Conservation (phyloP, 1,140 invertebrate species). For the Helicoverpa armigera region DNA sequence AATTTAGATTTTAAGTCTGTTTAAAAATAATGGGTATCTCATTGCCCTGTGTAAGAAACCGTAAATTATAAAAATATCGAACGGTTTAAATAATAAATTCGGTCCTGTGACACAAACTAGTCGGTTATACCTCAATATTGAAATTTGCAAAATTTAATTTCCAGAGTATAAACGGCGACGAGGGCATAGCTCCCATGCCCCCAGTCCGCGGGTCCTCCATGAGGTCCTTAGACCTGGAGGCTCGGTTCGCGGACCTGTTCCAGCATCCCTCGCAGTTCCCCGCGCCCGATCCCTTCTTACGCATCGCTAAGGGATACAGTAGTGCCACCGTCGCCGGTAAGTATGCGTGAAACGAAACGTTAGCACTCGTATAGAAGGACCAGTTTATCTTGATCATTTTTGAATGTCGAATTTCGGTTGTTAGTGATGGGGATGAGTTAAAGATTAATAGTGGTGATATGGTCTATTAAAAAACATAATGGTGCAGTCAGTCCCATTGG, state of each 20-base stretch:
- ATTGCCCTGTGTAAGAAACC: no score
- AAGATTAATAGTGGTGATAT: background rate
- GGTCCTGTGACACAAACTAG: no score
- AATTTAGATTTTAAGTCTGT: no score
- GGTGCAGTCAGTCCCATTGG: conserved; percentile 6
- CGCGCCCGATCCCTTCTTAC: conserved; percentile 79
- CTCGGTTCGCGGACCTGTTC: conserved; percentile 80
- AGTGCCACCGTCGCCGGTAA: conserved; percentile 80
- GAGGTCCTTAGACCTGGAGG: conserved; percentile 76
- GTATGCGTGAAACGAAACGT: conserved; percentile 61
- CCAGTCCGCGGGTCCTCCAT: conserved; percentile 82
- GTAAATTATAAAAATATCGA: no score
- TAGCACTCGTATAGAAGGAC: background rate
- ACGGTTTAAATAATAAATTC: no score
- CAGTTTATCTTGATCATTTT: no score
- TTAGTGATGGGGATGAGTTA: background rate
- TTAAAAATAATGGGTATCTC: no score
- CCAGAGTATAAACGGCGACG: conserved; percentile 56
- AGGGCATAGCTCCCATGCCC: conserved; percentile 69
- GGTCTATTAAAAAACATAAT: background rate
- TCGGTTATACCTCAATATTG: no score
- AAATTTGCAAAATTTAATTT: background rate
- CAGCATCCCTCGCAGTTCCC: conserved; percentile 71
- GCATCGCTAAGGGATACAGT: conserved; percentile 83
- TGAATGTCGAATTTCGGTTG: background rate